Percentiles rank a stretch among this genome's conserved stretches.
Evolutionary conservation across 1,140 invertebrate species (phyloP).

Genomic region (Mercenaria mercenaria): DNA sequence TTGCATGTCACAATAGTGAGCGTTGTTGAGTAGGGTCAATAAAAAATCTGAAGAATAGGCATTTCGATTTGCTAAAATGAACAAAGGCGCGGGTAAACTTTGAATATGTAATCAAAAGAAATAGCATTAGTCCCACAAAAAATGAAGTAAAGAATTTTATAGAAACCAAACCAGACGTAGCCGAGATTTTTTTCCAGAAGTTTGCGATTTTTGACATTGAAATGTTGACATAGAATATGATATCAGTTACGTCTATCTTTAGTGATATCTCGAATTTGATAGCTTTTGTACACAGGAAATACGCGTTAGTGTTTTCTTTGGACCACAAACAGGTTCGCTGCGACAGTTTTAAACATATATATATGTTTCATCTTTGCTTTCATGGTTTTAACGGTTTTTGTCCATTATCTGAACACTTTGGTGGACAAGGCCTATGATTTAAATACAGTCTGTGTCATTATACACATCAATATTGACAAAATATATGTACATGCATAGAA

Average conservation of each 20-base stretch:
- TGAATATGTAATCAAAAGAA: no score
- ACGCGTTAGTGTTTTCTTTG: background rate
- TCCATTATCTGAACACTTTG: background rate
- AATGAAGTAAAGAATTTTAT: no score
- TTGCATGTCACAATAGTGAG: no score
- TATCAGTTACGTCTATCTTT: slow-evolving; percentile 19
- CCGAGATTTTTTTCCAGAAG: background rate
- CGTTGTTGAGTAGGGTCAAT: no score
- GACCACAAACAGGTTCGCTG: background rate
- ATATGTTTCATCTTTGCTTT: background rate
- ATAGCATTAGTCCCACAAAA: no score
- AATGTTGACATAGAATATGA: slow-evolving; percentile 19
- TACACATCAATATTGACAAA: background rate
- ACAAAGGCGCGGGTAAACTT: no score
- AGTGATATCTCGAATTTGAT: slow-evolving; percentile 25
- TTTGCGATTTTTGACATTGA: slow-evolving; percentile 17
- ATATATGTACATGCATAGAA: slow-evolving; percentile 1
- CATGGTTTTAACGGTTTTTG: background rate
- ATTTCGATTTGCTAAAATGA: no score
- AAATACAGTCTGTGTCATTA: background rate
- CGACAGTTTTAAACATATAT: background rate
- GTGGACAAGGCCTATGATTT: background rate
- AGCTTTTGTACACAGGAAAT: slow-evolving; percentile 31
- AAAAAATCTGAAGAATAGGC: no score
- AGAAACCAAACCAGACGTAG: background rate